Conservation (phyloP, 2,113 vertebrate genomes). For the Sorex araneus region DNA sequence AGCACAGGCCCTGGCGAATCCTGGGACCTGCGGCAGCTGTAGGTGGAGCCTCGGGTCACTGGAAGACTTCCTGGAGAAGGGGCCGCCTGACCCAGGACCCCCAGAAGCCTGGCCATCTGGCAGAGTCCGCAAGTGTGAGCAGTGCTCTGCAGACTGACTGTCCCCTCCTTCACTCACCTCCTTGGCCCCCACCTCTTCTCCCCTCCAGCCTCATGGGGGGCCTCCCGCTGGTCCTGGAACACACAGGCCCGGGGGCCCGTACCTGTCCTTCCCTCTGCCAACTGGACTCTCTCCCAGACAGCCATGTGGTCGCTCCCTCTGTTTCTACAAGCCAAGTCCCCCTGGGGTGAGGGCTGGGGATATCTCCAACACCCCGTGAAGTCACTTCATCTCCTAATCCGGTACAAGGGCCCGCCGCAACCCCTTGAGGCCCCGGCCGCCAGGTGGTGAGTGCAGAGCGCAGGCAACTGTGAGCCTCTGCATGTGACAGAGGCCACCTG, state of each 20-base stretch:
- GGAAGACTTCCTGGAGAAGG: constrained; percentile 37
- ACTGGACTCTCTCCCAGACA: too few relatives aligned
- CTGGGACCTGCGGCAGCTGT: background rate
- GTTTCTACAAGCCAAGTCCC: background rate
- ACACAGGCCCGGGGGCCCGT: background rate
- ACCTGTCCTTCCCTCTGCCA: background rate
- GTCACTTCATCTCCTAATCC: too few relatives aligned
- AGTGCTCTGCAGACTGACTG: too few relatives aligned
- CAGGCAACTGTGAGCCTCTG: background rate
- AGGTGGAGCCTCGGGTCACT: background rate
- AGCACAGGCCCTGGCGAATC: background rate
- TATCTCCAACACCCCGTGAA: too few relatives aligned
- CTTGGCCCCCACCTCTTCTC: fast-evolving
- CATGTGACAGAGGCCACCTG: too few relatives aligned
- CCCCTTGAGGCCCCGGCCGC: too few relatives aligned
- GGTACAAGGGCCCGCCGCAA: too few relatives aligned
- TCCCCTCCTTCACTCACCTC: background rate
- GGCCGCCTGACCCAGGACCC: background rate
- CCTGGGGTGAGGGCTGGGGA: too few relatives aligned
- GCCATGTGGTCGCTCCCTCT: background rate
- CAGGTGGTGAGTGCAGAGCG: background rate
- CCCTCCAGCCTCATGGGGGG: background rate
- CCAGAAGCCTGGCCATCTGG: background rate
- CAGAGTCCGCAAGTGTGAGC: background rate
- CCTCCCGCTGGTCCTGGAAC: background rate